Percentiles rank a stretch among this genome's conserved stretches.
These are phyloP conservation scores for Notodonta ziczac DNA, from an alignment of 2,888 invertebrate species.

Conservation along the genomic window DNA sequence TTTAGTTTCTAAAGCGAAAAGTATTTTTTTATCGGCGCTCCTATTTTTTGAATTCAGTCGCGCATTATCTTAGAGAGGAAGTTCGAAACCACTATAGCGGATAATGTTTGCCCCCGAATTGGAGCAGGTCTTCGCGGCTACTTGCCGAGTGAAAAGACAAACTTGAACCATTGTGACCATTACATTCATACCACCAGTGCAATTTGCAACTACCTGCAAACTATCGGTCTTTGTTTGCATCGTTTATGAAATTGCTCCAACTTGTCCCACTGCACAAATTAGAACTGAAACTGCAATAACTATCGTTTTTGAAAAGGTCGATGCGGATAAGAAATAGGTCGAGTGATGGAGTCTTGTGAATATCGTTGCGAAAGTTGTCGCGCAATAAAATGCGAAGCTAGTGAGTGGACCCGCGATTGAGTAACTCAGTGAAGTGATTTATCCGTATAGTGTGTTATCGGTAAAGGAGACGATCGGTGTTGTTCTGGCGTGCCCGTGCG, in stretches of 20 bases:
- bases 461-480: conserved; percentile 33
- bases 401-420: conserved; percentile 45
- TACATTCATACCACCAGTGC: conserved; percentile 47
- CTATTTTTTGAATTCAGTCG: conserved; percentile 37
- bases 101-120: conserved; percentile 51
- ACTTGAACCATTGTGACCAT: conserved; percentile 60
- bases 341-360: conserved; percentile 66
- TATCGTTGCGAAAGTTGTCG: conserved; percentile 33
- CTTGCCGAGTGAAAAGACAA: conserved; percentile 51
- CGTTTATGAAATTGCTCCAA: conserved; percentile 29
- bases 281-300: conserved; percentile 2
- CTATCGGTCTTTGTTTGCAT: conserved; percentile 35
- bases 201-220: conserved; percentile 42
- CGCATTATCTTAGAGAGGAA: conserved; percentile 42
- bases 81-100: conserved; percentile 39
- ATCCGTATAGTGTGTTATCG: conserved; percentile 32
- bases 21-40: not conserved
- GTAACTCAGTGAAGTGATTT: conserved; percentile 32
- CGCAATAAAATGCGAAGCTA: conserved; percentile 34
- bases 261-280: not conserved
- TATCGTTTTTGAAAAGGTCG: conserved; percentile 56
- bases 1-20: not conserved
- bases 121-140: conserved; percentile 44
- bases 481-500: conserved; percentile 51
- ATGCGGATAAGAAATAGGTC: conserved; percentile 24